Conservation (phyloP, 1,140 invertebrate species). For the Philotrypesis tridentata region DNA sequence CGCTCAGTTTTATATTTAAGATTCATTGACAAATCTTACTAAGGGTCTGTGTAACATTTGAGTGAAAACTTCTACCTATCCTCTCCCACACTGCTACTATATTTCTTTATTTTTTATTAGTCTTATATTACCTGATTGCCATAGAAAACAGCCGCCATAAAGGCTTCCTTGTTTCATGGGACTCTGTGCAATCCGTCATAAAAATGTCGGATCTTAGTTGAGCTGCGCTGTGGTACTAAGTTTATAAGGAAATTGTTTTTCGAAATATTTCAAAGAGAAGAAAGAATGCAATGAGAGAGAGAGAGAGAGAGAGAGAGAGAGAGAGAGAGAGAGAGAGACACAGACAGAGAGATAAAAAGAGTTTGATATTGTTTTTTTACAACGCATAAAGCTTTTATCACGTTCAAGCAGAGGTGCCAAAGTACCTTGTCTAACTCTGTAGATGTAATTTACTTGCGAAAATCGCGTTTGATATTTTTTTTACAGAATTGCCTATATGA, state of each 20-base stretch:
- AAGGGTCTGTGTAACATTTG: not conserved
- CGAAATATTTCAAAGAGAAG: not conserved
- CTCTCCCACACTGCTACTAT: not conserved
- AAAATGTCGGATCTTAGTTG: slow-evolving; percentile 45
- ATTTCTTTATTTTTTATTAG: slow-evolving; percentile 25
- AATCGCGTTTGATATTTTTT: not conserved
- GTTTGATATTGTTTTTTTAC: slow-evolving; percentile 46
- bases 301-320: not conserved
- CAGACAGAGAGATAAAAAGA: too few species aligned
- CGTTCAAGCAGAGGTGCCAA: slow-evolving; percentile 34
- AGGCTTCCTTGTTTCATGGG: slow-evolving; percentile 2
- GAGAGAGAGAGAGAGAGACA: not conserved
- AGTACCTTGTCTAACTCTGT: slow-evolving; percentile 7
- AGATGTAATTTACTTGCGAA: not conserved
- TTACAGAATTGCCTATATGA: not conserved
- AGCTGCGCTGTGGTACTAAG: not conserved
- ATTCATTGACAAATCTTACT: slow-evolving; percentile 17
- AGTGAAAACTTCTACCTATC: slow-evolving; percentile 8
- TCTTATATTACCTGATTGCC: slow-evolving; percentile 29
- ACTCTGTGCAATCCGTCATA: slow-evolving; percentile 45
- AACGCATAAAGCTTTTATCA: slow-evolving; percentile 45
- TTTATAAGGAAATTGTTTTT: slow-evolving; percentile 47
- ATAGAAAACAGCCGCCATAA: not conserved
- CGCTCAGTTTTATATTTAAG: too few species aligned
- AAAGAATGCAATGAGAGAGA: not conserved